Evolutionary conservation across 2,888 invertebrate genomes (phyloP).

Genomic region (Thysanoteuthis rhombus): DNA sequence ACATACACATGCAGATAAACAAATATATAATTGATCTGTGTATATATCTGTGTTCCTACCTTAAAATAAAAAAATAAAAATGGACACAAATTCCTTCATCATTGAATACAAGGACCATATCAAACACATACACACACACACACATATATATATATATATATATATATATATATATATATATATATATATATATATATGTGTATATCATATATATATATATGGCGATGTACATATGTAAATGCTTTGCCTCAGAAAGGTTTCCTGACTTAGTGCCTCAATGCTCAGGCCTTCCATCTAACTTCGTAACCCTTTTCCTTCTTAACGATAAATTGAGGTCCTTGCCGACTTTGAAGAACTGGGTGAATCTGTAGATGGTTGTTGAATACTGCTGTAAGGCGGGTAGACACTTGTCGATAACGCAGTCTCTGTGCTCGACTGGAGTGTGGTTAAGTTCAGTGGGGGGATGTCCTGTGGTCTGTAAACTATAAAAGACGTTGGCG

Average conservation of each 20-base stretch:
- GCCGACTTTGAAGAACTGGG: constrained; percentile 40
- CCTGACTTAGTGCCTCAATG: background rate
- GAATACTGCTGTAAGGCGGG: constrained; percentile 50
- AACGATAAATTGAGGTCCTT: constrained; percentile 27
- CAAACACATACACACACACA: too few relatives aligned
- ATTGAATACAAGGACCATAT: background rate
- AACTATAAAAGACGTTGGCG: constrained; percentile 22
- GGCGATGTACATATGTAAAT: background rate
- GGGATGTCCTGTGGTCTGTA: constrained; percentile 47
- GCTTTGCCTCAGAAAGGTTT: constrained; percentile 12
- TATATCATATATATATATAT: background rate
- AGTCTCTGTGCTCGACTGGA: constrained; percentile 54
- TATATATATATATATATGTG: background rate
- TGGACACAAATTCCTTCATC: background rate
- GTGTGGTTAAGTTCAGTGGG: constrained; percentile 54
- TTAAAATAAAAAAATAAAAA: background rate
- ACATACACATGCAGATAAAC: background rate
- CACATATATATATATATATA: background rate
- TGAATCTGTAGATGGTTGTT: constrained; percentile 54
- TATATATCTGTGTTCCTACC: background rate
- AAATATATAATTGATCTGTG: background rate
- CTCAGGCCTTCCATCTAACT: background rate
- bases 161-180: background rate
- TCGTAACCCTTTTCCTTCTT: background rate
- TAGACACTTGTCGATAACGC: constrained; percentile 41